Evolutionary conservation across 2,113 vertebrate species (phyloP), one percentile per base, ranked within the genome.

Genomic region (Heterocephalus glaber): DNA sequence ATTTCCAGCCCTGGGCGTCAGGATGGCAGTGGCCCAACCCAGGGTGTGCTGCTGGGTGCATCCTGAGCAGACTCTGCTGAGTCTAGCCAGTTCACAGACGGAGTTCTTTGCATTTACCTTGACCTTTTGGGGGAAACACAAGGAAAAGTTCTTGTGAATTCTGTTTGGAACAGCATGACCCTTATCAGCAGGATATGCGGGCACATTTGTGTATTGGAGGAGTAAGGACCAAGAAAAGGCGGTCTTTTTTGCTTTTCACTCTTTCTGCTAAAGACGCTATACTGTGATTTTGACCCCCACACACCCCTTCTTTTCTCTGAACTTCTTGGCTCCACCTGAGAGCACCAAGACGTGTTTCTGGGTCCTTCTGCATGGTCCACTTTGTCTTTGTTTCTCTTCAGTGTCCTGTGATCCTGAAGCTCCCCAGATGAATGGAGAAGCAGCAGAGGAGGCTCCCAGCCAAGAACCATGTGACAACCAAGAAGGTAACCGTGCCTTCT

Each of bases 341-440:
- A 28, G 9, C 17, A 19, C 26, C 14, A n/a, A 38, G 22, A 4
- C 28, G 13, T n/a, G 30, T 56, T 66, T 44, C 49, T 13, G 61
- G 30, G 82, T 76, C 47, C 6, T 20, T 76, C 22, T 30, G 4
- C 7, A 28, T 47, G n/a, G 11, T 19, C 58, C 22, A 6, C 70
- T 20, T n/a, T 68, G 49, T 81, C 19, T n/a, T 70, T 91, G 20
- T 72, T 41, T 77, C 91, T 84, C 24, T 63, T 72, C 77, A 96
- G 94, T 35, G 30, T 65, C 54, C 28, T n/a, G 33, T 58, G 79
- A 38, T 19, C 47, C 26, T 20, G 38, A 77, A 74, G 14, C 35
- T 80, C 19, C 47, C 11, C 77, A 85, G 17, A 17, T n/a, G 54
- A 10, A 44, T 7, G n/a, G 56, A 56, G 61, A 58, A 14, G 7